A percentile compares a stretch with the other conserved stretches of the same genome.
Conservation (phyloP, 2,888 invertebrate species). For the Sphaerophoria rueppellii region DNA sequence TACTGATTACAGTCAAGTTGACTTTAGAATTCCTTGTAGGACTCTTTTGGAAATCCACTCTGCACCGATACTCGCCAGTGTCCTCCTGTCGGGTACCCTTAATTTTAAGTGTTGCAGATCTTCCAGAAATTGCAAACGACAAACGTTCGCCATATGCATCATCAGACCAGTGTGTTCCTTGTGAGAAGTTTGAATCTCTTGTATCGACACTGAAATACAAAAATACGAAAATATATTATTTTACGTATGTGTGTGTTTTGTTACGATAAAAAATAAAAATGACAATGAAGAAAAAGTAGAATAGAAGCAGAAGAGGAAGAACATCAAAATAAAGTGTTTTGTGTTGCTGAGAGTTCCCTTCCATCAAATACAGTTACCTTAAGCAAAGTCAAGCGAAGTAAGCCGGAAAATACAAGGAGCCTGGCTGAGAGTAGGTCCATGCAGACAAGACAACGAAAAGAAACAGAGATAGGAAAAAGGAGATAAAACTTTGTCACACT, state of each 20-base stretch:
- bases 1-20: constrained; percentile 94
- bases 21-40: constrained; percentile 94
- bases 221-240: constrained; percentile 74
- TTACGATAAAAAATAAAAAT: constrained; percentile 78
- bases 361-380: constrained; percentile 54
- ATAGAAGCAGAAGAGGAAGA: constrained; percentile 23
- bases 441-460: not conserved
- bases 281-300: constrained; percentile 83
- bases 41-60: constrained; percentile 95
- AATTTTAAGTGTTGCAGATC: constrained; percentile 89
- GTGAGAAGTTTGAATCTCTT: constrained; percentile 82
- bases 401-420: constrained; percentile 12
- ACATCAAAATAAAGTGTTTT: constrained; percentile 52
- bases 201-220: constrained; percentile 83
- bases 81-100: constrained; percentile 89
- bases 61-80: constrained; percentile 92
- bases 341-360: constrained; percentile 15
- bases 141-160: constrained; percentile 87
- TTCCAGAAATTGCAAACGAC: constrained; percentile 89
- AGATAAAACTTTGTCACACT: too few relatives aligned
- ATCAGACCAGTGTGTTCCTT: constrained; percentile 84
- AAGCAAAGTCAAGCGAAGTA: constrained; percentile 47
- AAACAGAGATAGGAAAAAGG: constrained; percentile 25
- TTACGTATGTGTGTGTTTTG: not conserved
- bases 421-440: too few relatives aligned